A percentile compares a stretch with the other conserved stretches of the same genome.
phyloP scores from a whole-genome alignment of 2,113 vertebrate genomes.

The Grammomys surdaster region DNA sequence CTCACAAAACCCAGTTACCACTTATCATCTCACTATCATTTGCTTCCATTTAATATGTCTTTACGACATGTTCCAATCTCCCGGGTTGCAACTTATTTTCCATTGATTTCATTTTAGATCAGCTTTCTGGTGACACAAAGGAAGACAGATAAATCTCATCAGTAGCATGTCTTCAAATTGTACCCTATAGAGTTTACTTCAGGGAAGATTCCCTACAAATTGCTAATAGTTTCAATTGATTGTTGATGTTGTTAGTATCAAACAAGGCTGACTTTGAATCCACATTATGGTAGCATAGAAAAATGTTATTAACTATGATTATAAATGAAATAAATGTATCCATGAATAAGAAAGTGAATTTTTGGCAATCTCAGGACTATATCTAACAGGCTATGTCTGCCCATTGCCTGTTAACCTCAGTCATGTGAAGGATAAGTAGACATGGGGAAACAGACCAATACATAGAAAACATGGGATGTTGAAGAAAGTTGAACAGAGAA shows the following conservation, averaged over 20 bases:
- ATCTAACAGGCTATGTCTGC: background rate
- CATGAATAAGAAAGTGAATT: background rate
- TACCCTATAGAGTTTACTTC: background rate
- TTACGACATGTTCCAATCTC: constrained; percentile 15
- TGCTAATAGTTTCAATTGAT: constrained; percentile 26
- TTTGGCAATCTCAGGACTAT: background rate
- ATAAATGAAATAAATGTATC: background rate
- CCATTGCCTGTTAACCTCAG: background rate
- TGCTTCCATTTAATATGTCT: constrained; percentile 33
- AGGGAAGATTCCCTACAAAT: background rate
- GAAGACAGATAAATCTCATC: constrained; percentile 54
- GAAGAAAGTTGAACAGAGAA: background rate
- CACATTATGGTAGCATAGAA: background rate
- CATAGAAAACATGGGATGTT: background rate
- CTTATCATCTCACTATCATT: background rate
- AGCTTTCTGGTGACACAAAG: background rate
- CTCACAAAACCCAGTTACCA: background rate
- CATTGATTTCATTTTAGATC: constrained; percentile 68
- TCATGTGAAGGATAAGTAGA: background rate
- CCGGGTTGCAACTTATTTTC: constrained; percentile 57
- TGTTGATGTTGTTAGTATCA: constrained; percentile 11
- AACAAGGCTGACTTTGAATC: constrained; percentile 39
- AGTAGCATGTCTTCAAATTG: constrained; percentile 21
- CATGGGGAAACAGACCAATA: background rate
- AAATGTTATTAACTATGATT: background rate